Evolutionary conservation across 2,888 invertebrate genomes (phyloP).

Genomic region (Adelognathus sp.): DNA sequence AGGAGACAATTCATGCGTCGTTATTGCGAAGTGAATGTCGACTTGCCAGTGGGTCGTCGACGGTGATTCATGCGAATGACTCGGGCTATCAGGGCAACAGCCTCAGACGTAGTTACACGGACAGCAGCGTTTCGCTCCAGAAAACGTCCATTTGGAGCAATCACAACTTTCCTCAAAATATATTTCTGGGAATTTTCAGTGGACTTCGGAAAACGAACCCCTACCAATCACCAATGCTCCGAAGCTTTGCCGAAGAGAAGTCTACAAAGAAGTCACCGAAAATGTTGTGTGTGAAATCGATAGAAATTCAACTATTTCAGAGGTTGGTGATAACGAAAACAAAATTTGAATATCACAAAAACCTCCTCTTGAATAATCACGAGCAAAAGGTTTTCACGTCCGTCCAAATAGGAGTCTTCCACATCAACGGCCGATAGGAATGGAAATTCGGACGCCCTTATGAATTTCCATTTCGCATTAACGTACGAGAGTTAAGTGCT

Average conservation of each 20-base stretch:
- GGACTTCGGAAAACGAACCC: background rate
- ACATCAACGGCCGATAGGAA: slow-evolving; percentile 22
- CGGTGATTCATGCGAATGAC: background rate
- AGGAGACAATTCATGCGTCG: slow-evolving; percentile 16
- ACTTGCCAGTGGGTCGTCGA: background rate
- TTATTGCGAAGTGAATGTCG: background rate
- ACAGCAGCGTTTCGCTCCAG: background rate
- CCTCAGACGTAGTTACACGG: background rate
- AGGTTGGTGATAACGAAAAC: background rate
- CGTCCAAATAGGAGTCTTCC: background rate
- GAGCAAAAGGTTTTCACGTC: background rate
- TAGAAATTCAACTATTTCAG: background rate
- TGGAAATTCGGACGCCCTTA: slow-evolving; percentile 45
- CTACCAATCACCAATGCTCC: background rate
- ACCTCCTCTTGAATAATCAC: background rate
- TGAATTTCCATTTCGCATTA: slow-evolving; percentile 72
- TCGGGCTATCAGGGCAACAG: background rate
- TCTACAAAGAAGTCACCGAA: background rate
- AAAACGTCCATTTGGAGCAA: background rate
- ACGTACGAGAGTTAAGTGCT: slow-evolving; percentile 65
- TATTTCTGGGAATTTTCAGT: no score
- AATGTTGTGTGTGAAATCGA: no score
- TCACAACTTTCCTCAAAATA: no score
- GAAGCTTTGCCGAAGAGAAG: background rate
- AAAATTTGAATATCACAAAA: background rate